Conservation (phyloP, 1,140 invertebrate species). For the Ptiloglossa arizonensis region DNA sequence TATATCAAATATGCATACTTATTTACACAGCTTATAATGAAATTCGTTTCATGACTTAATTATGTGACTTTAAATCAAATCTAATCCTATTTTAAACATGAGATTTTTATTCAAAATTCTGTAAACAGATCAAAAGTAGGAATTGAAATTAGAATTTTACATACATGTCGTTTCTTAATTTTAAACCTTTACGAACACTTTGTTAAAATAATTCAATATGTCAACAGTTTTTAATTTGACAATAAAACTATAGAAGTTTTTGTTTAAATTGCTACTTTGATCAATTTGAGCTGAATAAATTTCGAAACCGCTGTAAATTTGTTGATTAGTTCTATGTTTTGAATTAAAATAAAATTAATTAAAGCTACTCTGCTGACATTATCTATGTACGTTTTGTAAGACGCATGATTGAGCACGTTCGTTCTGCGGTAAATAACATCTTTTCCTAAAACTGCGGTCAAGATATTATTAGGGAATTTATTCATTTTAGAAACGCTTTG, state of each 20-base stretch:
- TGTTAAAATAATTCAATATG: neutral
- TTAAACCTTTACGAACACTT: too few species aligned
- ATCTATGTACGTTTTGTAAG: constrained; percentile 7
- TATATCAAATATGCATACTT: too few species aligned
- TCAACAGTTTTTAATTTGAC: neutral
- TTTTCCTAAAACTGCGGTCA: neutral
- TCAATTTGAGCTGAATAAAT: constrained; percentile 1
- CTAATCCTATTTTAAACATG: too few species aligned
- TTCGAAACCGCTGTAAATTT: too few species aligned
- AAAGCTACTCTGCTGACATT: constrained; percentile 6
- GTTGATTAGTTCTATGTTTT: too few species aligned
- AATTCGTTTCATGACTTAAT: too few species aligned
- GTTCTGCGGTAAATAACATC: neutral
- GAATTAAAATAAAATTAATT: constrained; percentile 8
- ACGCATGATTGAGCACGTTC: constrained; percentile 33
- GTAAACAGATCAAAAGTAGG: too few species aligned
- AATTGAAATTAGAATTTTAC: neutral
- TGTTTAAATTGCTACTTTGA: neutral
- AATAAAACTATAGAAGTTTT: neutral
- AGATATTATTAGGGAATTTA: neutral
- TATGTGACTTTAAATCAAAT: neutral
- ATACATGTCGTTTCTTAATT: too few species aligned
- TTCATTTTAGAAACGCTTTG: neutral
- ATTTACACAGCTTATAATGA: too few species aligned
- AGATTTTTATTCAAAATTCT: too few species aligned